A percentile compares a stretch with the other conserved stretches of the same genome.
Conservation (phyloP, 2,888 invertebrate genomes). For the Mimumesa dahlbomi region DNA sequence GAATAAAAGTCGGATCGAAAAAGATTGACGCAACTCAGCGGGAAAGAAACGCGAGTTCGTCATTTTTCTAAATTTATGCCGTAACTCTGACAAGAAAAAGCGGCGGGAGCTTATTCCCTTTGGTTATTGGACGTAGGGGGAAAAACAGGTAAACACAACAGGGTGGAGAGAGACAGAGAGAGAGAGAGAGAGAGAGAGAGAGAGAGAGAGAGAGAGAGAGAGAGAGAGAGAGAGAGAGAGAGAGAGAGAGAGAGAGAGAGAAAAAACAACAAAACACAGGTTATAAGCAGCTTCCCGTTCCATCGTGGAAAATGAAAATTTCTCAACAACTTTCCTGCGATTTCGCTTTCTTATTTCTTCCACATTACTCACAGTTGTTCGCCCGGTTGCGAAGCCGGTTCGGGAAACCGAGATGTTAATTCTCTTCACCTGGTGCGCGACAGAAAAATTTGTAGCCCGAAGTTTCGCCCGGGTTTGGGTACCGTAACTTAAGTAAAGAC, state of each 20-base stretch:
- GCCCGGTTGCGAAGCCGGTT: neutral
- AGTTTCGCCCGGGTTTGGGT: conserved; percentile 37
- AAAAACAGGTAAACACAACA: conserved; percentile 22
- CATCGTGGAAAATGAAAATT: conserved; percentile 40
- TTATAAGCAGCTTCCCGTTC: conserved; percentile 25
- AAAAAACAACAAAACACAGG: no score
- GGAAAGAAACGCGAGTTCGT: no score
- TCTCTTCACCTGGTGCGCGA: conserved; percentile 33
- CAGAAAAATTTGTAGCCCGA: conserved; percentile 46
- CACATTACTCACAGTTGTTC: conserved; percentile 31
- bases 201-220: no score
- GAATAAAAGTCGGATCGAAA: no score
- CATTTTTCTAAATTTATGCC: neutral
- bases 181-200: no score
- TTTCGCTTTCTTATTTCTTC: conserved; percentile 28
- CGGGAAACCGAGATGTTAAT: conserved; percentile 39
- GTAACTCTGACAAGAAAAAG: neutral
- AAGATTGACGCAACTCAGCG: neutral
- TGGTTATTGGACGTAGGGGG: conserved; percentile 15
- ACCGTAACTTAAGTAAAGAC: conserved; percentile 23
- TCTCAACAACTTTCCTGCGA: conserved; percentile 18
- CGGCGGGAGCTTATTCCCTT: conserved; percentile 20
- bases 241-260: no score
- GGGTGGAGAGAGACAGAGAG: conserved; percentile 4
- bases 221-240: no score